Conservation (phyloP, 2,888 invertebrate species). For the Zhengitettix transpicula region DNA sequence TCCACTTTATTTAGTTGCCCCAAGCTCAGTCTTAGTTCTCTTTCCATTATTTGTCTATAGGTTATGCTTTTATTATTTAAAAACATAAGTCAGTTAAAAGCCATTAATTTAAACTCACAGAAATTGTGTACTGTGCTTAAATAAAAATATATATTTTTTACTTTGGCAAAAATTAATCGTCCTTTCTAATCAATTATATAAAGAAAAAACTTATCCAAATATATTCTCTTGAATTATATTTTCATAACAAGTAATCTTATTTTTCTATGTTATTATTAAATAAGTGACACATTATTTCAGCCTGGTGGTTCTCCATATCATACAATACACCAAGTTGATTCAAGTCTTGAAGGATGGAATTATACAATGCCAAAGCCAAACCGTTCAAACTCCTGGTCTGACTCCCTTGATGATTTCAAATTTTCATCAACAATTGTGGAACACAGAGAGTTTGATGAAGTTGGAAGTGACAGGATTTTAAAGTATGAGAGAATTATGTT, state of each 20-base stretch:
- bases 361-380: slow-evolving; percentile 49
- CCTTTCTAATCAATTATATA: background rate
- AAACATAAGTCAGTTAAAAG: too few species aligned
- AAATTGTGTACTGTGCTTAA: too few species aligned
- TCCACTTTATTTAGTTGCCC: too few species aligned
- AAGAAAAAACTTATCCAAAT: too few species aligned
- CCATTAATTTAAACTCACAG: too few species aligned
- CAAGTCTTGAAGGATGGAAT: slow-evolving; percentile 61
- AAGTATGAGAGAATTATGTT: slow-evolving; percentile 4
- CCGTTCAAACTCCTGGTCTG: slow-evolving; percentile 76
- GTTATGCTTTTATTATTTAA: too few species aligned
- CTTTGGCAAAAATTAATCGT: too few species aligned
- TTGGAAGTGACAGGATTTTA: slow-evolving; percentile 4
- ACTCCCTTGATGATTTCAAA: slow-evolving; percentile 58
- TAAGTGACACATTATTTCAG: slow-evolving; percentile 23
- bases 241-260: too few species aligned
- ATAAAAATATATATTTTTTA: too few species aligned
- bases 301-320: slow-evolving; percentile 78
- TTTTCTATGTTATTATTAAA: background rate
- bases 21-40: too few species aligned
- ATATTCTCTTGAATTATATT: too few species aligned
- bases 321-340: slow-evolving; percentile 70
- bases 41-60: too few species aligned
- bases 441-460: slow-evolving; percentile 13
- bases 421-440: slow-evolving; percentile 20